These are phyloP conservation scores for Diplazon laetatorius DNA, from an alignment of 2,888 invertebrate species.

Conservation along the genomic window DNA sequence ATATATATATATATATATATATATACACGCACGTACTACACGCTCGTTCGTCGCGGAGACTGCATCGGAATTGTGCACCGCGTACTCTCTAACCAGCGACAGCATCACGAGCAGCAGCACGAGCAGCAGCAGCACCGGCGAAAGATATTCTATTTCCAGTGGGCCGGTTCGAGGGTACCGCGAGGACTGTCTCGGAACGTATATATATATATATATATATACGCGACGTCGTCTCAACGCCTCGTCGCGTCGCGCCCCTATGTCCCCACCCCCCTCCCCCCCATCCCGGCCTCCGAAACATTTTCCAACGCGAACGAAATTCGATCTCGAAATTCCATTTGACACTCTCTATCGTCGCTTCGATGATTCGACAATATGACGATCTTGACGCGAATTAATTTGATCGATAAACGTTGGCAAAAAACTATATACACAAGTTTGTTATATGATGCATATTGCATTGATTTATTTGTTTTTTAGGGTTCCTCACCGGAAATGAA, in stretches of 20 bases:
- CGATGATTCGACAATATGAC: conserved; percentile 51
- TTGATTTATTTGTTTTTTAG: too few relatives aligned
- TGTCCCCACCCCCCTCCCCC: conserved; percentile 4
- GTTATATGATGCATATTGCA: too few relatives aligned
- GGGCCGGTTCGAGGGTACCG: conserved; percentile 52
- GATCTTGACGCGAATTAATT: conserved; percentile 30
- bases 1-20: too few relatives aligned
- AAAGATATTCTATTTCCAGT: conserved; percentile 64
- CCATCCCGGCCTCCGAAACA: conserved; percentile 22
- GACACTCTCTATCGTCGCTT: conserved; percentile 34
- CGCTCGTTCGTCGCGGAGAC: conserved; percentile 10
- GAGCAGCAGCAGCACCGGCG: conserved; percentile 34
- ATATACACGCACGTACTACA: conserved; percentile 20
- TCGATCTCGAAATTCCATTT: conserved; percentile 56
- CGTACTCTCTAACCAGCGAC: conserved; percentile 8
- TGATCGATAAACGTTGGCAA: too few relatives aligned
- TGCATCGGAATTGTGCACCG: conserved; percentile 18
- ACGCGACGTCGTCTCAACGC: conserved; percentile 58
- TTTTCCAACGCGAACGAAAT: conserved; percentile 48
- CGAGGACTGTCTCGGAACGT: conserved; percentile 61
- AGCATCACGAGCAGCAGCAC: too few relatives aligned
- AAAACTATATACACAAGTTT: too few relatives aligned
- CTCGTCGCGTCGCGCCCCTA: conserved; percentile 47
- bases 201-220: too few relatives aligned
- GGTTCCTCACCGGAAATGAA: too few relatives aligned